Evolutionary conservation across 2,113 vertebrate species (phyloP).

Genomic region (Oostethus manadensis): DNA sequence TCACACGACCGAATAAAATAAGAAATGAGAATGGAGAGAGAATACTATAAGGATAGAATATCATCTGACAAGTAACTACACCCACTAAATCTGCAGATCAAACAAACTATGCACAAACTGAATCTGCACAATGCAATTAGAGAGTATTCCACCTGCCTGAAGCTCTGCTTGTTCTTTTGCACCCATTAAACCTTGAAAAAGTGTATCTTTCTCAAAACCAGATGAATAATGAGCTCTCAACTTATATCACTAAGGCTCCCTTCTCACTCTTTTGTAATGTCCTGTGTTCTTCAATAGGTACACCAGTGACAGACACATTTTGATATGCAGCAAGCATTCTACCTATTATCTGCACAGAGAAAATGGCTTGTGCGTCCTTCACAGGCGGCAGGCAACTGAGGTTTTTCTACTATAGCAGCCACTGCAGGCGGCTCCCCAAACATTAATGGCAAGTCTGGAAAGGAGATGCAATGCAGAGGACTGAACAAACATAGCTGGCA

Average conservation of each 20-base stretch:
- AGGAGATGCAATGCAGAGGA: constrained; percentile 33
- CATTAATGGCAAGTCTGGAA: constrained; percentile 31
- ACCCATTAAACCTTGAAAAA: constrained; percentile 31
- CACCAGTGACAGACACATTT: constrained; percentile 16
- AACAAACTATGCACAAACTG: constrained; percentile 15
- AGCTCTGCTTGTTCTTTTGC: constrained; percentile 9
- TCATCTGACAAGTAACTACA: constrained; percentile 9
- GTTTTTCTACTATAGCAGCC: constrained; percentile 17
- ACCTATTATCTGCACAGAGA: constrained; percentile 19
- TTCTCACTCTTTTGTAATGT: constrained; percentile 1
- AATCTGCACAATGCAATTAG: constrained; percentile 21
- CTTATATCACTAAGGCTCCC: constrained; percentile 3
- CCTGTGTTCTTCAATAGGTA: constrained; percentile 6
- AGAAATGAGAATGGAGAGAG: not conserved
- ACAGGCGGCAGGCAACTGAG: constrained; percentile 20
- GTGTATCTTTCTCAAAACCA: constrained; percentile 16
- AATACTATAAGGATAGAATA: constrained; percentile 1
- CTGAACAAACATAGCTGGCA: constrained; percentile 32
- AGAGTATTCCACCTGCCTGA: constrained; percentile 20
- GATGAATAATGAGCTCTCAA: constrained; percentile 12
- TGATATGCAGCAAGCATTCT: constrained; percentile 19
- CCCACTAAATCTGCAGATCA: constrained; percentile 18
- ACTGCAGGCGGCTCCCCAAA: constrained; percentile 21
- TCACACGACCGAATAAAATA: not conserved
- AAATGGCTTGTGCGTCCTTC: constrained; percentile 24